Evolutionary conservation across 2,113 vertebrate genomes (phyloP), one percentile per base, ranked within the genome.

Genomic region (Capricornis sumatraensis): DNA sequence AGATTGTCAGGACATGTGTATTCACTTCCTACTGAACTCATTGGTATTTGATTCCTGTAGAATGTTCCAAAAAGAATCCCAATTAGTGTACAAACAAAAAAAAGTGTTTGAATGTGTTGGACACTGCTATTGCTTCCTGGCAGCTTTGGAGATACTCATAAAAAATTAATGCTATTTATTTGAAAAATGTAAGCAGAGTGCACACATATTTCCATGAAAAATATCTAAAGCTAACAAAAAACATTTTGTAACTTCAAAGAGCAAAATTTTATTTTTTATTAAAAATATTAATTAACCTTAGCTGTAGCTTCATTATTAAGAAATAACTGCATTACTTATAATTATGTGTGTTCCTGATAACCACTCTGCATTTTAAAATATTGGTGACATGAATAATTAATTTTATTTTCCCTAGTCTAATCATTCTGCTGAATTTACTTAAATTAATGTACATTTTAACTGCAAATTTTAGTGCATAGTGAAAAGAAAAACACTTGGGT

Each of bases 341-440:
- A 95, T 94, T 92, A 84, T 93, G 21, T 79, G 28, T 94, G 50
- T 94, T 97, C 47, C 64, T 95, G 74, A 91, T 93, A 98, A 95
- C 76, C 11, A 88, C n/a, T 96, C 55, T 96, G 62, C 47, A 89
- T 97, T 89, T 95, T 91, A 97, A 62, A 96, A 89, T 94, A 33
- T 16, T 90, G 45, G 62, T 95, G 57, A 93, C 62, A 93, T 96
- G 67, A 97, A 97, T 97, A 97, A 98, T 98, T 97, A 93, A 97
- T 96, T 96, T 93, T 94, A 40, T 90, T 95, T 98, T 91, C 40
- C 52, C 85, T 91, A 40, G 36, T 33, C 82, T 83, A 96, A 2
- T 96, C 25, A 28, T 95, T 96, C 91, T 96, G 83, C 93, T 94
- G 78, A 96, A 94, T 95, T 96, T 40, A 55, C 25, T 83, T 85